phyloP scores from a whole-genome alignment of 1,140 invertebrate genomes.

The Rhysida immarginata region DNA sequence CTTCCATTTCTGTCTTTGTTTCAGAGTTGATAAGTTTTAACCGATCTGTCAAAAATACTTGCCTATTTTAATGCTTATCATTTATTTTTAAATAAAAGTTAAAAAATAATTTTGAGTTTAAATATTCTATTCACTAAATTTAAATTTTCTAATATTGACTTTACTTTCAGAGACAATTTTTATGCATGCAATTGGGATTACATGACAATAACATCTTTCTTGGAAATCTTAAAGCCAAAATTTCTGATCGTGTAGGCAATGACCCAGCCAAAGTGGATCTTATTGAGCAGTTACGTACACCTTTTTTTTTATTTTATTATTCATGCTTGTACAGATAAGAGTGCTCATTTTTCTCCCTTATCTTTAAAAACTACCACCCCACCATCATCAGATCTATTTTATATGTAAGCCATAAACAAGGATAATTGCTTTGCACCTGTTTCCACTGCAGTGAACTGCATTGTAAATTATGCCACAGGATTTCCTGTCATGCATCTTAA shows the following conservation, averaged over 20 bases:
- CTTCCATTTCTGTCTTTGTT: too few species aligned
- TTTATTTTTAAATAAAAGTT: background rate
- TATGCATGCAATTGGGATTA: constrained; percentile 71
- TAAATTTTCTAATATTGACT: constrained; percentile 1
- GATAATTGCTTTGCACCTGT: background rate
- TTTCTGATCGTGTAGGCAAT: constrained; percentile 52
- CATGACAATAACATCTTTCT: constrained; percentile 76
- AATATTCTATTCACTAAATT: background rate
- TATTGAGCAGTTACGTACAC: too few species aligned
- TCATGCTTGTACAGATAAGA: too few species aligned
- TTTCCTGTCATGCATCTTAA: too few species aligned
- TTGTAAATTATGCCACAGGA: constrained; percentile 6
- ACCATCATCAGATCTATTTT: too few species aligned
- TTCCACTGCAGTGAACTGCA: constrained; percentile 3
- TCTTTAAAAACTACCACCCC: too few species aligned
- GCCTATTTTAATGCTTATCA: background rate
- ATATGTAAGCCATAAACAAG: background rate
- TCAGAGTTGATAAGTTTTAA: constrained; percentile 11
- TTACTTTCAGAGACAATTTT: constrained; percentile 51
- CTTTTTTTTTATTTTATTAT: too few species aligned
- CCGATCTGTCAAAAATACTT: background rate
- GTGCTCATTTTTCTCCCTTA: too few species aligned
- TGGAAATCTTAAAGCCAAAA: constrained; percentile 73
- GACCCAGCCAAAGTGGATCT: too few species aligned
- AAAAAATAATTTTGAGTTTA: too few species aligned